phyloP scores from a whole-genome alignment of 92 coral and sea anemone species.

The Diadumene lineata region DNA sequence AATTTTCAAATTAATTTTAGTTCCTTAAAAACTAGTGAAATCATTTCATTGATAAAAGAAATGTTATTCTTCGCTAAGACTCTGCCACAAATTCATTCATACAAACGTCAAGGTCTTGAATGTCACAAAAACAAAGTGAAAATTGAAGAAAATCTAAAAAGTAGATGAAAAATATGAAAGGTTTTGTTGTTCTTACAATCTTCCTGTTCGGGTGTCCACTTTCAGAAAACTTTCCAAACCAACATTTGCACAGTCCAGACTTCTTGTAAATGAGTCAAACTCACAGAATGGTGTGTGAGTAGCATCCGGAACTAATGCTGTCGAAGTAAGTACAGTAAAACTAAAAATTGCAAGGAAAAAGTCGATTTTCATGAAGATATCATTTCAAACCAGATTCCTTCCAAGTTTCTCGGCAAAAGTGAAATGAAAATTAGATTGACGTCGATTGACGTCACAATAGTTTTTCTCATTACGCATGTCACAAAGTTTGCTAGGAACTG shows the following conservation, averaged over 20 bases:
- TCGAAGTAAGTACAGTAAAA: neutral
- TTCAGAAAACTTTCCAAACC: neutral
- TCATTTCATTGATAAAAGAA: neutral
- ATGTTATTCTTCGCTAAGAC: conserved; percentile 27
- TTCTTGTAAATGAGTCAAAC: neutral
- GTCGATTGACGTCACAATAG: conserved; percentile 12
- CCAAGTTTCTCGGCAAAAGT: neutral
- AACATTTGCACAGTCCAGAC: conserved; percentile 8
- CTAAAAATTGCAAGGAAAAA: conserved; percentile 2
- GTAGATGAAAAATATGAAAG: neutral
- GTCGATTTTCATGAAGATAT: neutral
- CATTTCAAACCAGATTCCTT: neutral
- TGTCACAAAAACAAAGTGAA: too few species aligned
- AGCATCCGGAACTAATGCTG: neutral
- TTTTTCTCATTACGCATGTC: neutral
- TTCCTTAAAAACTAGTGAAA: neutral
- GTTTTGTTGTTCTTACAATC: conserved; percentile 9
- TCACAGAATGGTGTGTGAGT: neutral
- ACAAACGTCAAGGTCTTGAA: neutral
- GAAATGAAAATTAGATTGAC: too few species aligned
- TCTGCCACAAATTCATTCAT: conserved; percentile 3
- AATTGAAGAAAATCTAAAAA: neutral
- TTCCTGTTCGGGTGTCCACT: neutral
- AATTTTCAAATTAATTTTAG: neutral
- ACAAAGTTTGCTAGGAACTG: neutral